A percentile compares a stretch with the other conserved stretches of the same genome.
Evolutionary conservation across 2,797 vertebrate species (phyloP).

Genomic region (Sebastes trivittatus): DNA sequence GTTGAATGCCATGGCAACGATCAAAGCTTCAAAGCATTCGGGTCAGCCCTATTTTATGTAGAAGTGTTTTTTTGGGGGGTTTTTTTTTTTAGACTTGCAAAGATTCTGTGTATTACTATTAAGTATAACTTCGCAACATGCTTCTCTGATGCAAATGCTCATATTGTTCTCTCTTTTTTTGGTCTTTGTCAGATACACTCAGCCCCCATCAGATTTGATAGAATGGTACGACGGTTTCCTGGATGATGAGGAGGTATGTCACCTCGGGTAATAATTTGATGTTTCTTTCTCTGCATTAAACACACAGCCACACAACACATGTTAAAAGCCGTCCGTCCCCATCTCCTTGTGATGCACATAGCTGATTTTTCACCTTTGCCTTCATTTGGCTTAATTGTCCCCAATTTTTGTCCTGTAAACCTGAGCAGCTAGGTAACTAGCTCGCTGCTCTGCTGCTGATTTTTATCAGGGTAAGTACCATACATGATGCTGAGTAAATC

Average conservation of each 20-base stretch:
- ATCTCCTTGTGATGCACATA: conserved; percentile 81
- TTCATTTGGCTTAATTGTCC: conserved; percentile 87
- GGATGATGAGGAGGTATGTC: conserved; percentile 99
- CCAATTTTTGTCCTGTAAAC: conserved; percentile 63
- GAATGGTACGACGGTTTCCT: conserved; percentile 99
- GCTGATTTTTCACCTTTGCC: conserved; percentile 88
- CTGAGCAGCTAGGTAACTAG: conserved; percentile 72
- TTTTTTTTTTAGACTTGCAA: background rate
- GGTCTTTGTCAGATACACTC: conserved; percentile 89
- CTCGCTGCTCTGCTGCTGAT: conserved; percentile 70
- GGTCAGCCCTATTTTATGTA: too few species aligned
- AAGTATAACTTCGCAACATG: background rate
- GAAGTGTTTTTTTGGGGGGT: too few species aligned
- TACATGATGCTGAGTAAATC: conserved; percentile 57
- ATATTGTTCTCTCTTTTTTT: background rate
- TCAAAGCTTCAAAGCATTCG: too few species aligned
- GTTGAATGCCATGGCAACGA: too few species aligned
- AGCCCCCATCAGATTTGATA: conserved; percentile 95
- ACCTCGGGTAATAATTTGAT: conserved; percentile 93
- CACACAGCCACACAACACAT: conserved; percentile 21
- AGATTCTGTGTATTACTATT: background rate
- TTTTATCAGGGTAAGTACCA: conserved; percentile 79
- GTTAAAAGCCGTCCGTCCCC: conserved; percentile 19
- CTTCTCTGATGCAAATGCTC: background rate
- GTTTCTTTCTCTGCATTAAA: conserved; percentile 80